These are phyloP conservation scores for Habrosyne pyritoides DNA, from an alignment of 2,888 invertebrate genomes.

Conservation along the genomic window DNA sequence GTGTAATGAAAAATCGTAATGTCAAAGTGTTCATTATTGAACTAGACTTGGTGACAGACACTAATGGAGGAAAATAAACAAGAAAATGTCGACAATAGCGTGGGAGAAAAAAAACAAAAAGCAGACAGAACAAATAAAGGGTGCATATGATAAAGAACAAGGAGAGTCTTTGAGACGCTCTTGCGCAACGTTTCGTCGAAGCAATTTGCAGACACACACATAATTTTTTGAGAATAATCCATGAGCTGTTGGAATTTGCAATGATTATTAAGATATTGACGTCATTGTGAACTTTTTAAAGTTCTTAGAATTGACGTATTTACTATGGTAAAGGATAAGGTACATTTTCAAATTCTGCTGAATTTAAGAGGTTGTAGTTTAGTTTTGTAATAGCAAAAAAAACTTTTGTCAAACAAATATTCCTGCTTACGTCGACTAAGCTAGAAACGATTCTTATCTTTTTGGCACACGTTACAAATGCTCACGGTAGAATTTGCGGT, in stretches of 20 bases:
- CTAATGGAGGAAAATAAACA: not conserved
- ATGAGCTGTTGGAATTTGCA: constrained; percentile 25
- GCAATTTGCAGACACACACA: constrained; percentile 17
- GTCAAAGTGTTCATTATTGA: no score
- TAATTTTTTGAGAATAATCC: constrained; percentile 29
- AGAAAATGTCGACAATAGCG: not conserved
- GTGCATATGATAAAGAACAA: not conserved
- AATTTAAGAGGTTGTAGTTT: no score
- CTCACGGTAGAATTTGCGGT: not conserved
- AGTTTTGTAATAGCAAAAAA: no score
- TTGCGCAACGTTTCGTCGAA: constrained; percentile 30
- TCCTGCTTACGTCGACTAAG: no score
- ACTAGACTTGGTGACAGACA: not conserved
- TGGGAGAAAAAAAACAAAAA: not conserved
- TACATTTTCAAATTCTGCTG: not conserved
- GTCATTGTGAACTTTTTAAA: not conserved
- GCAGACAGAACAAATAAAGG: not conserved
- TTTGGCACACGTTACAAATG: not conserved
- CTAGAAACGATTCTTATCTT: no score
- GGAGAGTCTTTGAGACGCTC: constrained; percentile 5
- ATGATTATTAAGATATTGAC: constrained; percentile 13
- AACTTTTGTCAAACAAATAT: no score
- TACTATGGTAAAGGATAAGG: not conserved
- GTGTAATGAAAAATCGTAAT: no score
- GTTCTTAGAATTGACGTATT: not conserved